These are phyloP conservation scores for Lasioglossum villosulum DNA, from an alignment of 2,888 invertebrate species.

Conservation along the genomic window DNA sequence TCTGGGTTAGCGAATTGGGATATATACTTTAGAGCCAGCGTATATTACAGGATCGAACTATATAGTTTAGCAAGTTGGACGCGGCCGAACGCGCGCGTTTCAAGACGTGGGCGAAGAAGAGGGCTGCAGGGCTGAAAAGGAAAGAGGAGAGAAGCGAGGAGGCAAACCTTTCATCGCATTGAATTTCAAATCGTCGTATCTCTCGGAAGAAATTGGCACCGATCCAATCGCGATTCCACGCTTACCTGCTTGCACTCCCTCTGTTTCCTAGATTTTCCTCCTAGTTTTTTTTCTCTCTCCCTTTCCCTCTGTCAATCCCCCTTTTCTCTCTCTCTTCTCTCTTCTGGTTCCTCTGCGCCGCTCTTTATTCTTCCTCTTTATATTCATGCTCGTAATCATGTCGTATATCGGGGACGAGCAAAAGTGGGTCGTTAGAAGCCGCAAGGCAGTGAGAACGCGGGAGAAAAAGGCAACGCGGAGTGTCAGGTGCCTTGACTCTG, in stretches of 20 bases:
- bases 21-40: slow-evolving; percentile 66
- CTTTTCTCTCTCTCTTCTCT: neutral
- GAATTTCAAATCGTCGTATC: slow-evolving; percentile 73
- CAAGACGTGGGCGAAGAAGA: slow-evolving; percentile 15
- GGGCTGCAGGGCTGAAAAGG: slow-evolving; percentile 18
- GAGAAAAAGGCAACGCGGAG: slow-evolving; percentile 32
- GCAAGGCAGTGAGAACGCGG: slow-evolving; percentile 8
- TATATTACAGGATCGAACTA: slow-evolving; percentile 71
- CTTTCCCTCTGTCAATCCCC: neutral
- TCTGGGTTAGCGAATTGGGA: slow-evolving; percentile 72
- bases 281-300: slow-evolving; percentile 32
- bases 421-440: slow-evolving; percentile 65
- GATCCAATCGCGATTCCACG: slow-evolving; percentile 78
- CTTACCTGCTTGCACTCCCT: slow-evolving; percentile 70
- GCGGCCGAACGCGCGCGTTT: slow-evolving; percentile 59
- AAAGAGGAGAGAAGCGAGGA: slow-evolving; percentile 37
- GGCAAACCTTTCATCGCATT: slow-evolving; percentile 67
- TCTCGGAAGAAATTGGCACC: slow-evolving; percentile 73
- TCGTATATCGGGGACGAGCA: slow-evolving; percentile 38
- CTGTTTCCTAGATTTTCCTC: slow-evolving; percentile 54
- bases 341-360: neutral
- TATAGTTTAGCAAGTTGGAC: slow-evolving; percentile 69
- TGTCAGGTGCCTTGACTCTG: slow-evolving; percentile 74
- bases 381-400: slow-evolving; percentile 24
- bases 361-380: slow-evolving; percentile 21